Percentiles rank a stretch among this genome's conserved stretches.
phyloP scores from a whole-genome alignment of 2,113 vertebrate genomes.

The Rousettus leschenaultii region DNA sequence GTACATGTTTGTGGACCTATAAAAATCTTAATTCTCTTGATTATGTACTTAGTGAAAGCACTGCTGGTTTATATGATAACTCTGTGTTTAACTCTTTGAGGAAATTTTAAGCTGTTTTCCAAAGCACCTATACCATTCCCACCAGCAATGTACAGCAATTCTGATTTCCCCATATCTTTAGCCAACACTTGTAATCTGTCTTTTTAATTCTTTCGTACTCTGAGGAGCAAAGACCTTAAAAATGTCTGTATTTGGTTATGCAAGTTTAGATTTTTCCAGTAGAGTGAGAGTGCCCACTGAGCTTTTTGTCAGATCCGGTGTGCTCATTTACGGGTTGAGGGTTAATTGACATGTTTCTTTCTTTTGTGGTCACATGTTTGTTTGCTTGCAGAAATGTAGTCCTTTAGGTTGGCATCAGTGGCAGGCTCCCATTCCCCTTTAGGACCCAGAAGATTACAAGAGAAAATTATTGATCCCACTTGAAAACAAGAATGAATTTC shows the following conservation, averaged over 20 bases:
- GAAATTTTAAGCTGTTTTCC: background rate
- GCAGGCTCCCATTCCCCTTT: background rate
- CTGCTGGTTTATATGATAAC: background rate
- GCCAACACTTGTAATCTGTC: background rate
- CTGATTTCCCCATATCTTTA: background rate
- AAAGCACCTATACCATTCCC: background rate
- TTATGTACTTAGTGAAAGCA: background rate
- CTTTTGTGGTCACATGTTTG: background rate
- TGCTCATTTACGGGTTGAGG: too few relatives aligned
- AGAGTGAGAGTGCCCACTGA: background rate
- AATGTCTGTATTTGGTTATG: background rate
- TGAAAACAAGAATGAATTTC: background rate
- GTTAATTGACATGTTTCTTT: background rate
- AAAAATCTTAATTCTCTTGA: background rate
- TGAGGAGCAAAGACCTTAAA: background rate
- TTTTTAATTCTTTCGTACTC: background rate
- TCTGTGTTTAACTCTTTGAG: background rate
- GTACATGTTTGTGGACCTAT: background rate
- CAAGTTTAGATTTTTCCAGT: background rate
- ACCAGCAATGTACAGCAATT: fast-evolving
- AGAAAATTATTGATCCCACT: background rate
- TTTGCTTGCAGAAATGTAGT: background rate
- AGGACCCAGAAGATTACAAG: background rate
- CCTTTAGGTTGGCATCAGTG: background rate
- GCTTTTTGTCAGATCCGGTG: background rate